Conservation (phyloP, 2,797 vertebrate species). For the Trachurus trachurus region DNA sequence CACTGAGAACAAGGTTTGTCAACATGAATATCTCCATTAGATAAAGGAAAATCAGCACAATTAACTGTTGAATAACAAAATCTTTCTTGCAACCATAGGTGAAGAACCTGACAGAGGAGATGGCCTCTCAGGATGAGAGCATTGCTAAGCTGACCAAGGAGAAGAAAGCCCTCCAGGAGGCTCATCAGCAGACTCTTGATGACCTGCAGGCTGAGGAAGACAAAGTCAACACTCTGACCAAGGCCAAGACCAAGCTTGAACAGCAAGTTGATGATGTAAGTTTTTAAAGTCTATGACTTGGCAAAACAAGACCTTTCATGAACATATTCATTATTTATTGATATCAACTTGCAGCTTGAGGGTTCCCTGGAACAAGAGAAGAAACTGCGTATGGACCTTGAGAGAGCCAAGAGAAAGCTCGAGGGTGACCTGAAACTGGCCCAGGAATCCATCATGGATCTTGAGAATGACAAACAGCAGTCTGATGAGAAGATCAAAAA, state of each 20-base stretch:
- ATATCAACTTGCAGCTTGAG: conserved; percentile 83
- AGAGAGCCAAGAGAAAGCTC: conserved; percentile 57
- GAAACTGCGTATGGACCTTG: conserved; percentile 87
- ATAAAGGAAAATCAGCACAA: background rate
- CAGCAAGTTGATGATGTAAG: conserved; percentile 92
- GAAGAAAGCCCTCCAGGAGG: conserved; percentile 82
- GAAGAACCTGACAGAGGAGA: conserved; percentile 84
- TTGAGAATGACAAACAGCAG: too few species aligned
- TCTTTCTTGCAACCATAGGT: conserved; percentile 58
- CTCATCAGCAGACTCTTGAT: conserved; percentile 80
- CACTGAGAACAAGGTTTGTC: conserved; percentile 85
- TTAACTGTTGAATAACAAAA: background rate
- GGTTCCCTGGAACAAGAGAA: conserved; percentile 92
- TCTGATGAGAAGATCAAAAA: conserved; percentile 87
- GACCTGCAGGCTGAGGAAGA: conserved; percentile 29
- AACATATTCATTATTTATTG: background rate
- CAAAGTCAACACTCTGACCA: too few species aligned
- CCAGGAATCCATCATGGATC: too few species aligned
- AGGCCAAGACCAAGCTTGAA: conserved; percentile 66
- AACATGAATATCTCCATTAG: background rate
- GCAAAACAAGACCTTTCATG: background rate
- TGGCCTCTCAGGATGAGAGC: conserved; percentile 81
- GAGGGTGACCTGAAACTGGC: too few species aligned
- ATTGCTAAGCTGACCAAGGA: conserved; percentile 82
- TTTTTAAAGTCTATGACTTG: background rate